Conservation (phyloP, 2,797 vertebrate species). For the Coregonus sp. region DNA sequence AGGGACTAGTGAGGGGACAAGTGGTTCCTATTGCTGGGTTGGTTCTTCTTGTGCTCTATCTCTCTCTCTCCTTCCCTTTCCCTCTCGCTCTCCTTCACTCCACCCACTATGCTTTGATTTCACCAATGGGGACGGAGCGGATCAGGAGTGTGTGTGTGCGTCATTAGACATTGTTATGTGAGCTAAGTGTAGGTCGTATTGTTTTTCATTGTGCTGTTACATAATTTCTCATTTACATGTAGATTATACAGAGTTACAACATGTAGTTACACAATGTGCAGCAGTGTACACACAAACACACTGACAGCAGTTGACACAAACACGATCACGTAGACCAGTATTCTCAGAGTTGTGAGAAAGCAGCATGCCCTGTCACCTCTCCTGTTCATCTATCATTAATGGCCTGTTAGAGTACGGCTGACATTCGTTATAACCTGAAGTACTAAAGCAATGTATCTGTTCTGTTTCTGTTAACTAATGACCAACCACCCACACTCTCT, state of each 20-base stretch:
- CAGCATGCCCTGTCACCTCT: too few relatives aligned
- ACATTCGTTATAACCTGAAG: too few relatives aligned
- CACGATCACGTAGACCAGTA: too few relatives aligned
- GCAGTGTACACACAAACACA: not conserved
- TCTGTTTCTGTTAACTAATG: too few relatives aligned
- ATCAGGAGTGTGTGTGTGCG: slow-evolving; percentile 21
- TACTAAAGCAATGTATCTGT: too few relatives aligned
- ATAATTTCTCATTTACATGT: slow-evolving; percentile 16
- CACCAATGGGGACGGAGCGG: too few relatives aligned
- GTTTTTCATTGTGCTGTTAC: slow-evolving; percentile 15
- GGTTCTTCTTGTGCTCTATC: slow-evolving; percentile 3
- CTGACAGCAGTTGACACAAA: not conserved
- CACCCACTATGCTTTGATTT: too few relatives aligned
- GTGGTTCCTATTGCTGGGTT: not conserved
- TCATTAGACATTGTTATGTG: not conserved
- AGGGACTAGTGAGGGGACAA: too few relatives aligned
- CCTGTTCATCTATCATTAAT: too few relatives aligned
- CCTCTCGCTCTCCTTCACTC: not conserved
- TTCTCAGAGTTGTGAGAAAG: too few relatives aligned
- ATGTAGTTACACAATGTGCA: not conserved
- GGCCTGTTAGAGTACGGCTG: too few relatives aligned
- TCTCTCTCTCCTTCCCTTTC: slow-evolving; percentile 2
- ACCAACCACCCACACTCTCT: too few relatives aligned
- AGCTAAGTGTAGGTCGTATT: not conserved
- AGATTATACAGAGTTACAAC: slow-evolving; percentile 11